Conservation (phyloP, 1,140 invertebrate genomes). For the Pteromalus puparum region DNA sequence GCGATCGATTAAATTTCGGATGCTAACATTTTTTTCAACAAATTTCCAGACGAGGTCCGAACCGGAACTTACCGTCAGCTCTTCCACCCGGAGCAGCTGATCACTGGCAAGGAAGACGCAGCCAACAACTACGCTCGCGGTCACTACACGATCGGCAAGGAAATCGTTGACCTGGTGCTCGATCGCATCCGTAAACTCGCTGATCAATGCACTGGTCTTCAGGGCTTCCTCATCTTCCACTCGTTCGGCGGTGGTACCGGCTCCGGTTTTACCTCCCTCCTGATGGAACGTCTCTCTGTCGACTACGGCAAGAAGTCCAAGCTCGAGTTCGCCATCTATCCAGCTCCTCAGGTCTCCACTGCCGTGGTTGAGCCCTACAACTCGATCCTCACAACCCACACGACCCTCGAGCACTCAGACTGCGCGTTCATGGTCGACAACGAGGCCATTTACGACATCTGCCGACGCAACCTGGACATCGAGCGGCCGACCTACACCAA, state of each 20-base stretch:
- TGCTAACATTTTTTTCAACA: not conserved
- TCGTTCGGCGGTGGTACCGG: conserved; percentile 76
- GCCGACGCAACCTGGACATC: conserved; percentile 73
- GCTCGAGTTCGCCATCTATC: conserved; percentile 90
- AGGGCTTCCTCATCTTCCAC: conserved; percentile 90
- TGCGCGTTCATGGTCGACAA: conserved; percentile 93
- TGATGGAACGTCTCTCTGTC: conserved; percentile 88
- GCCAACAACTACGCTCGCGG: conserved; percentile 91
- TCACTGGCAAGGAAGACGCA: conserved; percentile 86
- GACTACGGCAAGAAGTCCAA: conserved; percentile 82
- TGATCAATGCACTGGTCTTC: conserved; percentile 87
- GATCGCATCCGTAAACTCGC: conserved; percentile 85
- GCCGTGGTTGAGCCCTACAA: conserved; percentile 93
- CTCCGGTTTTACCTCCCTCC: conserved; percentile 87
- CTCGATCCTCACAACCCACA: conserved; percentile 80
- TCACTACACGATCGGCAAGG: conserved; percentile 92
- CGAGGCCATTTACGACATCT: conserved; percentile 89
- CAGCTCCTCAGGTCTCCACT: conserved; percentile 87
- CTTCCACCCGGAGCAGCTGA: conserved; percentile 86
- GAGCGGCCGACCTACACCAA: conserved; percentile 88
- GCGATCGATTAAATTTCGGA: not conserved
- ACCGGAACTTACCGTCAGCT: conserved; percentile 84
- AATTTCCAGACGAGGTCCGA: conserved; percentile 79
- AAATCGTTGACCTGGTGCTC: conserved; percentile 88
- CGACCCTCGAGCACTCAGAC: conserved; percentile 87